Evolutionary conservation across 1,140 invertebrate genomes (phyloP), one percentile per base, ranked within the genome.

Genomic region (Zaprionus camerounensis): DNA sequence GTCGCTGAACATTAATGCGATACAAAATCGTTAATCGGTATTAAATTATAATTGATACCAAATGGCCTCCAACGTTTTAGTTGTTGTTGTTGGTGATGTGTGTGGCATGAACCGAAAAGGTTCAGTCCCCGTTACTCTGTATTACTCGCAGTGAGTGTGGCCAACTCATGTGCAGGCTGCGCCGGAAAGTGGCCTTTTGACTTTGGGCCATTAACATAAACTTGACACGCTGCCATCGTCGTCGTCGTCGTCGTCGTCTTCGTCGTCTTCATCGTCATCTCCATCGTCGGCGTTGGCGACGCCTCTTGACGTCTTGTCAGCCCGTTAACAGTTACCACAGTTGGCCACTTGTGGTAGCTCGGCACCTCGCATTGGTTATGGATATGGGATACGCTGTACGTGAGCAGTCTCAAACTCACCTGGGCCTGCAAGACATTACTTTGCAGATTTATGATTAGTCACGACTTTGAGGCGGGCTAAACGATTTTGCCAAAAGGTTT

Each of bases 401-500:
- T 46, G 34, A 49, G 71, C 63, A 56, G 55, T 61, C 28, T 51
- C 53, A 34, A 7, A 38, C 12, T 36, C 31, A 70, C 15, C 38
- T 41, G 38, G 38, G 38, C 15, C 41, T 9, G 7, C n/a, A n/a
- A 71, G 61, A 66, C 46, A 55, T 65, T 51, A 64, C 55, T 57
- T 70, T 28, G 5, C 46, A 74, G 85, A 90, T 90, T 90, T 85
- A 85, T 90, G 85, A 90, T 90, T 82, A 91, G 85, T 90, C 85
- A 90, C 85, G 85, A 82, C 77, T 82, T 56, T 24, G 22, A 66
- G 65, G 70, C 24, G 65, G 38, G 71, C 72, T 75, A 59, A 74
- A 49, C 55, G 62, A 38, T 72, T 73, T 77, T 63, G 75, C 58
- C 73, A 83, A 62, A 44, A 55, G 31, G 31, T 15, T 41, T 55